Percentiles rank a stretch among this genome's conserved stretches.
phyloP scores from a whole-genome alignment of 2,113 vertebrate genomes.

The Ochotona curzoniae region DNA sequence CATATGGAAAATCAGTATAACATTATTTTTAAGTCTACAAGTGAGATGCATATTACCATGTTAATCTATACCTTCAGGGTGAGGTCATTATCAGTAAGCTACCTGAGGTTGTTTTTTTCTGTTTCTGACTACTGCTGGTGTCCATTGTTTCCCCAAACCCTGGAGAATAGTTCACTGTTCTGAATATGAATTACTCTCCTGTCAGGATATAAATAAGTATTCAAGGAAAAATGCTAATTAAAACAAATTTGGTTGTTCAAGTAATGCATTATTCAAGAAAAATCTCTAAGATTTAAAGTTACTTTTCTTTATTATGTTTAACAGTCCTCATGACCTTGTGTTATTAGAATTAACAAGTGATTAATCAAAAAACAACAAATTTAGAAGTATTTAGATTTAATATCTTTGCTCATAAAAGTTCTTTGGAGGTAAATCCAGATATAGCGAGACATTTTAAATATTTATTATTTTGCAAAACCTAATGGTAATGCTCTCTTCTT shows the following conservation, averaged over 20 bases:
- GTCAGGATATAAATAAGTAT: constrained; percentile 39
- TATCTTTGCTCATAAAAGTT: constrained; percentile 25
- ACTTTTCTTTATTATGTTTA: constrained; percentile 60
- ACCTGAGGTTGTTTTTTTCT: not conserved
- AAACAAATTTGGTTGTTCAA: constrained; percentile 30
- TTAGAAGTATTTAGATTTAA: constrained; percentile 27
- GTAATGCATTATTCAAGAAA: constrained; percentile 58
- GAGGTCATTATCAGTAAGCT: not conserved
- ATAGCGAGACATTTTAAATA: constrained; percentile 40
- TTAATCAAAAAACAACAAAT: constrained; percentile 64
- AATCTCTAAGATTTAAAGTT: constrained; percentile 13
- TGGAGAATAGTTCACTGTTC: constrained; percentile 48
- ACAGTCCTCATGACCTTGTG: constrained; percentile 60
- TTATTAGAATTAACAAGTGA: constrained; percentile 68
- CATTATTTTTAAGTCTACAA: not conserved
- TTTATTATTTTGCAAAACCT: constrained; percentile 58
- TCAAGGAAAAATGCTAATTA: constrained; percentile 59
- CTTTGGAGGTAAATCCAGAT: not conserved
- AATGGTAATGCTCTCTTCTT: not conserved
- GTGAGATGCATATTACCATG: not conserved
- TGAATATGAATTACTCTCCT: constrained; percentile 54
- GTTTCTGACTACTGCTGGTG: not conserved
- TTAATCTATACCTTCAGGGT: not conserved
- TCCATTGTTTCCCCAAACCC: constrained; percentile 32
- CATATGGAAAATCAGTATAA: not conserved